Conservation (phyloP, 2,797 vertebrate genomes). For the Chelidonichthys spinosus region DNA sequence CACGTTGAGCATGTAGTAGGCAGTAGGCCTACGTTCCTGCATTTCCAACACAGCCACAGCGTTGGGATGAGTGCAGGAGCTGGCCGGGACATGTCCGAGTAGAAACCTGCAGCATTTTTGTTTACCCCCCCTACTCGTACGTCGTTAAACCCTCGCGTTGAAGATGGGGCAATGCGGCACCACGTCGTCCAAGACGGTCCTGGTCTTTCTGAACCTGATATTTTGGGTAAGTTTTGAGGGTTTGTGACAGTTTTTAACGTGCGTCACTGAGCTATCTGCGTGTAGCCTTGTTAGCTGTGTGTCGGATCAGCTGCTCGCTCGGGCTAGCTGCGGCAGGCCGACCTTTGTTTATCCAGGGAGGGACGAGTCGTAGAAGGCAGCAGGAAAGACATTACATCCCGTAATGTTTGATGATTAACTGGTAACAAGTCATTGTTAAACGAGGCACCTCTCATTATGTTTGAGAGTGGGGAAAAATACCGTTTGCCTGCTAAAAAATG, state of each 20-base stretch:
- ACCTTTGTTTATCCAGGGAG: conserved; percentile 32
- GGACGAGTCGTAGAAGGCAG: background rate
- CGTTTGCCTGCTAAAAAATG: rapidly evolving
- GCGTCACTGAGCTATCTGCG: conserved; percentile 60
- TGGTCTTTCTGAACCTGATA: conserved; percentile 96
- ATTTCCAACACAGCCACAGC: background rate
- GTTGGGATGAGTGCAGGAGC: conserved; percentile 20
- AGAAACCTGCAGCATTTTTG: conserved; percentile 20
- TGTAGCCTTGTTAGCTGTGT: background rate
- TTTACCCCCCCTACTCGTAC: background rate
- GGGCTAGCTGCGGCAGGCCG: conserved; percentile 23
- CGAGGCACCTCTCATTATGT: background rate
- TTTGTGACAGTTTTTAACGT: conserved; percentile 45
- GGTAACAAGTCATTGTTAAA: background rate
- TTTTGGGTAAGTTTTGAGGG: conserved; percentile 90
- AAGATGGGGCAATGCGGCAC: conserved; percentile 94
- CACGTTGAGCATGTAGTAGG: too few species aligned
- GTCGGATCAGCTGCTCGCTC: conserved; percentile 22
- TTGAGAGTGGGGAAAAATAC: background rate
- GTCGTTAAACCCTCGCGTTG: conserved; percentile 9
- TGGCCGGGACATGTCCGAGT: conserved; percentile 52
- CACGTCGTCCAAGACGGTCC: conserved; percentile 95
- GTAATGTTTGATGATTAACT: background rate
- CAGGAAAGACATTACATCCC: background rate
- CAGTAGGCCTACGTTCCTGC: too few species aligned